These are phyloP conservation scores for Hirtodrosophila histrioides DNA, from an alignment of 2,888 invertebrate species.

Conservation along the genomic window DNA sequence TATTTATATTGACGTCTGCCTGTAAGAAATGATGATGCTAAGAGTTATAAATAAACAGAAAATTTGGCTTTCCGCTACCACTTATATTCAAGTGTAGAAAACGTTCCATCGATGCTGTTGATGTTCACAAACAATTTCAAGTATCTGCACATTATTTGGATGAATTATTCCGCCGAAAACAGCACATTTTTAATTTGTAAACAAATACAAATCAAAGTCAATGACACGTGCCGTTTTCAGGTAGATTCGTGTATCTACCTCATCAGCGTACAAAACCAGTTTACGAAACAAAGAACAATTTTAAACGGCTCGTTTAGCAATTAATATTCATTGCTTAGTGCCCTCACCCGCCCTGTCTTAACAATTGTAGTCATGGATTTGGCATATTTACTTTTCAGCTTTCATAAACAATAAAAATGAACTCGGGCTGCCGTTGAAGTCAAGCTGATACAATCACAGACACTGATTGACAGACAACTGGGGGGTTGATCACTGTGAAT, in stretches of 20 bases:
- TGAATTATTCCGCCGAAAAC: constrained; percentile 30
- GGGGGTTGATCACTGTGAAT: constrained; percentile 3
- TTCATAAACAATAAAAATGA: constrained; percentile 33
- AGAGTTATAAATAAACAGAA: not conserved
- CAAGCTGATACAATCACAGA: constrained; percentile 20
- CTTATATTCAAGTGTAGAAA: not conserved
- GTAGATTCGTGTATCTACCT: constrained; percentile 36
- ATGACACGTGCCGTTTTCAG: constrained; percentile 58
- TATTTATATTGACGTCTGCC: too few species aligned
- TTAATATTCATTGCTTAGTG: constrained; percentile 51
- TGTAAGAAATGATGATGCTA: too few species aligned
- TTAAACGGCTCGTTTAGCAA: constrained; percentile 63
- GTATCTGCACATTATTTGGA: constrained; percentile 27
- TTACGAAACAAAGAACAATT: constrained; percentile 52
- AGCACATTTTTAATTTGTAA: constrained; percentile 17
- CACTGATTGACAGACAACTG: constrained; percentile 42
- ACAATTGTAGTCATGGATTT: constrained; percentile 45
- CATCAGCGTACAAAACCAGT: constrained; percentile 41
- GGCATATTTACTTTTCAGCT: constrained; percentile 69
- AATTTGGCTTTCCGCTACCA: not conserved
- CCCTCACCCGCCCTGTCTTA: constrained; percentile 7
- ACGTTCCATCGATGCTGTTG: constrained; percentile 19
- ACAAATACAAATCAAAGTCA: constrained; percentile 50
- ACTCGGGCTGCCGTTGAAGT: constrained; percentile 44
- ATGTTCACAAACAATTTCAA: constrained; percentile 8